Conservation (phyloP, 2,113 vertebrate genomes). For the rat (Rattus norvegicus) region DNA sequence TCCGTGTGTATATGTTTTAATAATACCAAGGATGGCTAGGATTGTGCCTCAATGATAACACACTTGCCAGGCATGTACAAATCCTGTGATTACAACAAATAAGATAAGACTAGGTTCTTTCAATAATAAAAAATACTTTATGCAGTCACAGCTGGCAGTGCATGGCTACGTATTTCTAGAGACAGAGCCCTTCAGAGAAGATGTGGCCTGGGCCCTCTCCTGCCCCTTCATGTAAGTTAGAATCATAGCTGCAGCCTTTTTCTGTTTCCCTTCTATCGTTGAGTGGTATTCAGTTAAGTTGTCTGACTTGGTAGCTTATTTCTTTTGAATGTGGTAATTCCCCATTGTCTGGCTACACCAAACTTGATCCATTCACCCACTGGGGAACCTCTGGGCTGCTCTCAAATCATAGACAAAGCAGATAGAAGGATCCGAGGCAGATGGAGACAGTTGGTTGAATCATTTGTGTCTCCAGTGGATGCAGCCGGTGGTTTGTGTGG, state of each 20-base stretch:
- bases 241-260: neutral
- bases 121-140: slow-evolving; percentile 26
- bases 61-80: neutral
- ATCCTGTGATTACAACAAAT: neutral
- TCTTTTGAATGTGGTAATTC: neutral
- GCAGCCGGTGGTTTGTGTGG: neutral
- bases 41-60: neutral
- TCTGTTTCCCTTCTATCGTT: neutral
- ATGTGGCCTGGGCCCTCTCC: neutral
- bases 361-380: neutral
- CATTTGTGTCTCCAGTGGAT: neutral
- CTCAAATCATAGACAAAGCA: neutral
- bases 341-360: neutral
- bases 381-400: neutral
- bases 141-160: neutral
- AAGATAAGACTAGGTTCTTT: neutral
- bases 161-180: slow-evolving; percentile 2
- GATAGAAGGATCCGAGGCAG: neutral
- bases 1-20: neutral
- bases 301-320: neutral
- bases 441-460: neutral
- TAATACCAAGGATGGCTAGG: neutral
- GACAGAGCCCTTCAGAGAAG: neutral
- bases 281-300: neutral
- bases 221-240: neutral